phyloP scores from a whole-genome alignment of 2,113 vertebrate genomes.

The Procavia capensis region DNA sequence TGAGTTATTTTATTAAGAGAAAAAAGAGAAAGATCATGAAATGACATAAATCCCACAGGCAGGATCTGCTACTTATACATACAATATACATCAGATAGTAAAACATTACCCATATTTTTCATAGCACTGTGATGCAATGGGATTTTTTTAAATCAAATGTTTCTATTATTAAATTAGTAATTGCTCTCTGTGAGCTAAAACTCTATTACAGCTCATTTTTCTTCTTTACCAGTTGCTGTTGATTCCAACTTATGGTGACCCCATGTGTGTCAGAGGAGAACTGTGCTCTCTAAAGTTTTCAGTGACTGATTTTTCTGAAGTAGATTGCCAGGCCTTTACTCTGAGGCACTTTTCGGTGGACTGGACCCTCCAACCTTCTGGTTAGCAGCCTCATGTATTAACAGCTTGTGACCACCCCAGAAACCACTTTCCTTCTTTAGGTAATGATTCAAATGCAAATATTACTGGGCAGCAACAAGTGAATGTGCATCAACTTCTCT shows the following conservation, averaged over 20 bases:
- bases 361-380: neutral
- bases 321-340: neutral
- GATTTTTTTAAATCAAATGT: neutral
- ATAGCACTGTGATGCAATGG: neutral
- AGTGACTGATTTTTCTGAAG: neutral
- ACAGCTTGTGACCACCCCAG: no score
- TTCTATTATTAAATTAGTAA: neutral
- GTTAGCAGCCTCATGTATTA: neutral
- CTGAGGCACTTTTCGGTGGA: neutral
- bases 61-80: neutral
- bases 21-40: neutral
- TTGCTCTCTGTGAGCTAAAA: neutral
- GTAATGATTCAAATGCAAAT: neutral
- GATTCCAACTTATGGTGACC: neutral
- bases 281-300: neutral
- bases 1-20: neutral
- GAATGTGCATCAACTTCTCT: neutral
- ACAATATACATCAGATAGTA: neutral
- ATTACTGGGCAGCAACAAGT: neutral
- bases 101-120: neutral
- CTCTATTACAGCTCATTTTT: neutral
- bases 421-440: no score
- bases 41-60: accelerated
- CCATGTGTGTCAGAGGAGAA: neutral
- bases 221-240: neutral